Base-by-base conservation (phyloP, 2,888 invertebrate genomes). In the Alcis repandata region DNA sequence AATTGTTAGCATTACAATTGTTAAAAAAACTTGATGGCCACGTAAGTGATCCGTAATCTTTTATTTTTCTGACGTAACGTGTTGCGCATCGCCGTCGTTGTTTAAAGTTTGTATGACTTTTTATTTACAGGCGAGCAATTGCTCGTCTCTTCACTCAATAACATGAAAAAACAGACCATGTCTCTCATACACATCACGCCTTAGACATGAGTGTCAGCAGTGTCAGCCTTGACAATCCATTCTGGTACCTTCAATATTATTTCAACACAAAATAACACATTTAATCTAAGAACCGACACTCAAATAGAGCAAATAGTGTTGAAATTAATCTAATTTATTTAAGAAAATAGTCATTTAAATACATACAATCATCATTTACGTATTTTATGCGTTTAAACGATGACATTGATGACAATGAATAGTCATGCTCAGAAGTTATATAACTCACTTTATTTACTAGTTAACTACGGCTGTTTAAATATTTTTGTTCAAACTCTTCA, bases 401-500 rank as follows among this genome's bases (percentile, higher is more conserved):
- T 46, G 59, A 52, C 51, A 45, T 36, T 59, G 41, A 59, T 59
- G 54, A 15, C 33, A 41, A 53, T 40, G 45, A 52, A 54, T 58
- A 54, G 54, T 53, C 62, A 61, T n/a, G 48, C 64, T 43, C 27
- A 43, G 36, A 51, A 20, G 36, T 51, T 51, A 68, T 69, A 75
- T 73, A 77, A 78, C 70, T 80, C 17, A 8, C 15, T 43, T 43
- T 43, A 13, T n/a, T 38, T 38, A n/a, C 3, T 38, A 38, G n/a
- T 38, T n/a, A n/a, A 38, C 38, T 38, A 38, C n/a, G n/a, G 38
- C 7, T 27, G 27, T 27, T 27, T 6, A 27, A 6, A 27, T 27
- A 2, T 27, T 6, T 27, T 27, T 27, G 6, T 27, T 27, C 27
- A 6, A 27, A 27, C 6, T 27, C 3, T 27, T 27, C 27, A 27